Evolutionary conservation across 2,888 invertebrate species (phyloP), one percentile per base, ranked within the genome.

Genomic region (Scaptomyza caliginosa): DNA sequence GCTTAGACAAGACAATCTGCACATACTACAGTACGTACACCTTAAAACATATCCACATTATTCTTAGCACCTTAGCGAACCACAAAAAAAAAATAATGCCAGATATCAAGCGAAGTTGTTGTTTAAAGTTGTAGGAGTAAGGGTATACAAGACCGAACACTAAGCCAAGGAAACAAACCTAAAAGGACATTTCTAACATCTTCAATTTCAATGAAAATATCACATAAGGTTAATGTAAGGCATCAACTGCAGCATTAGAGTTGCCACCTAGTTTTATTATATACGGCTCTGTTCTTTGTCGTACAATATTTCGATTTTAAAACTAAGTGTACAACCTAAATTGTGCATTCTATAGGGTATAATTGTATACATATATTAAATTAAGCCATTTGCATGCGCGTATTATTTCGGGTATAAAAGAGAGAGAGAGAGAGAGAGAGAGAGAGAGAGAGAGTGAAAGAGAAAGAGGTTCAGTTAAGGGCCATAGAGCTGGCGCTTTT

Each of bases 341-440:
- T 26, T 10, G 1, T 26, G 26, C 26, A 23, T 23, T 23, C 17
- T 62, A 50, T 60, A 77, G 81, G 66, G 72, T 79, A 77, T 79
- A 80, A 79, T 80, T 80, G n/a, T n/a, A n/a, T n/a, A 77, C 82
- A 77, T 80, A 83, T 80, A 82, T 81, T 83, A 81, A 81, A 81
- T 81, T 76, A 82, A 77, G 83, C 78, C 80, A 81, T 81, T 81
- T 81, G 80, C 80, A 81, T 80, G 80, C 80, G 76, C 80, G 83
- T 71, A 67, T 75, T n/a, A n/a, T n/a, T n/a, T n/a, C n/a, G n/a
- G n/a, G n/a, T n/a, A n/a, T n/a, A n/a, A n/a, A n/a, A n/a, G n/a
- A n/a, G n/a, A n/a, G n/a, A n/a, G n/a, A n/a, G n/a, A n/a, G n/a
- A n/a, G n/a, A n/a, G n/a, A n/a, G n/a, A n/a, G n/a, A n/a, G n/a